Conservation (phyloP, 2,113 vertebrate species). For the Ceuthmochares aereus region DNA sequence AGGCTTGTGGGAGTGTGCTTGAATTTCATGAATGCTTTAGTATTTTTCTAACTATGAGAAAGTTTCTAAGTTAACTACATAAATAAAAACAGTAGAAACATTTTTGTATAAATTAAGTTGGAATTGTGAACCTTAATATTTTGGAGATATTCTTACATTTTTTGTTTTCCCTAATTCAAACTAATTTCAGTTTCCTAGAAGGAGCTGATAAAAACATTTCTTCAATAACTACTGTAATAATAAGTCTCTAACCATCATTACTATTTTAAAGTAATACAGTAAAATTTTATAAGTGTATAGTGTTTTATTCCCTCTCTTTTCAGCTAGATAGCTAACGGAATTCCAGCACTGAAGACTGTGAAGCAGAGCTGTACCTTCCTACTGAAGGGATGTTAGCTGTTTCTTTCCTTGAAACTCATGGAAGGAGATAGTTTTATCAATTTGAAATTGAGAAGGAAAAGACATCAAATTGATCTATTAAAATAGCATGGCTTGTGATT, state of each 20-base stretch:
- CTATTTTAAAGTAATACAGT: neutral
- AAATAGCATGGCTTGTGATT: neutral
- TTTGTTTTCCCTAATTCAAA: neutral
- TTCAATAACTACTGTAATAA: neutral
- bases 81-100: neutral
- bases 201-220: neutral
- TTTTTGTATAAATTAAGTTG: neutral
- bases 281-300: neutral
- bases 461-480: neutral
- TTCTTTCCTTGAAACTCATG: neutral
- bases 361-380: neutral
- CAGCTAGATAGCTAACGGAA: neutral
- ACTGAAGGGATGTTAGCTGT: neutral
- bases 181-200: neutral
- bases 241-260: neutral
- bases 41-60: neutral
- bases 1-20: neutral
- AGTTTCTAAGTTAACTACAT: neutral
- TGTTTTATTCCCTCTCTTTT: neutral
- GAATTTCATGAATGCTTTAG: neutral
- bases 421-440: neutral
- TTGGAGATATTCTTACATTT: neutral
- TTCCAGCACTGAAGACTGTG: neutral
- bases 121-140: neutral
- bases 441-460: neutral